Evolutionary conservation across 2,888 invertebrate species (phyloP), one percentile per base, ranked within the genome.

Genomic region (Parelbella ahira): DNA sequence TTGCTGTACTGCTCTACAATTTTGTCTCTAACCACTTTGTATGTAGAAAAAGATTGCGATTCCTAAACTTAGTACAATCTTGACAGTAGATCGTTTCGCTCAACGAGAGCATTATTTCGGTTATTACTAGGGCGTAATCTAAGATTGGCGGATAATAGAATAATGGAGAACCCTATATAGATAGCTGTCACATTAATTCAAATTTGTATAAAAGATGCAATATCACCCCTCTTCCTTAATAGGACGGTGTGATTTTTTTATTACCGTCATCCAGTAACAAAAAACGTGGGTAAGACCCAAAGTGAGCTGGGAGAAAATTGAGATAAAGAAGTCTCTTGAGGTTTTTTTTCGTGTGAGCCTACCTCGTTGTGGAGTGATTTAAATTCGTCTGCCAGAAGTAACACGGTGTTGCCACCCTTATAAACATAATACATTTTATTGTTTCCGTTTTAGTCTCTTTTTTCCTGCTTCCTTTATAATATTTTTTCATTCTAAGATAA

Each of bases 211-310:
- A 44, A 23, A 53, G 47, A 47, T 36, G 45, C 51, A 33, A 11
- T 32, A 54, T 84, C 80, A 82, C 82, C 83, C 82, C 83, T 80
- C 63, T 61, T 49, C 53, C 53, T 57, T 60, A 19, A 52, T 66
- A 38, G 44, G 33, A 50, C 56, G 54, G 59, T 62, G 21, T 41
- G 57, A 57, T 49, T 54, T 60, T 63, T 67, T 68, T 71, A 68
- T 58, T 56, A 56, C 49, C 56, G 52, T 61, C 58, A 64, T 59
- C 53, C 52, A 55, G 50, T 51, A 53, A 61, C 57, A 72, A 79
- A 81, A 79, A 80, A 72, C 79, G 81, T 83, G 83, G 80, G 80
- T 80, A 75, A 60, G 51, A 44, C 10, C 41, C 47, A 57, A 61
- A 56, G 55, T 49, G 39, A 46, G 41, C 27, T 51, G 45, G 50